phyloP scores from a whole-genome alignment of 2,113 vertebrate species.

The Gnathonemus longibarbis region DNA sequence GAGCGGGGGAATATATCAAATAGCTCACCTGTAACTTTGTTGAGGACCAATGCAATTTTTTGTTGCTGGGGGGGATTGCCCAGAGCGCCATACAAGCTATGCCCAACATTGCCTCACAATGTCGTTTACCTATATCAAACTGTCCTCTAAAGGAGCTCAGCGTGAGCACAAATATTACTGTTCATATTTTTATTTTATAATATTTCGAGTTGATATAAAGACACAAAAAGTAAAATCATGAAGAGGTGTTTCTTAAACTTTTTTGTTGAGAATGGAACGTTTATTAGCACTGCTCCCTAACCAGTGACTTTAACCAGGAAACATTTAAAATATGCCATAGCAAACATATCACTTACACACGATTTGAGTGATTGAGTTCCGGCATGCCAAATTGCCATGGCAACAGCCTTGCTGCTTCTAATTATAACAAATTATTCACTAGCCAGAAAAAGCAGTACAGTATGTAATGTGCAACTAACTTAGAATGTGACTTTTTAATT shows the following conservation, averaged over 20 bases:
- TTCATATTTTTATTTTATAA: neutral
- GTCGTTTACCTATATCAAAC: neutral
- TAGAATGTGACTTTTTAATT: neutral
- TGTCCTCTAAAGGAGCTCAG: neutral
- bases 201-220: neutral
- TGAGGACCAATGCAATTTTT: no score
- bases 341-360: neutral
- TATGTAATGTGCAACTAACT: neutral
- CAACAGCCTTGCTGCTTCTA: neutral
- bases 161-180: neutral
- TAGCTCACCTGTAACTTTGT: neutral
- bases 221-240: neutral
- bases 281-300: neutral
- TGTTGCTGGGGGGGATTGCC: no score
- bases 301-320: neutral
- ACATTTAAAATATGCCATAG: neutral
- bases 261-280: neutral
- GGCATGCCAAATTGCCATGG: neutral
- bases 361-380: neutral
- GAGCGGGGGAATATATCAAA: neutral
- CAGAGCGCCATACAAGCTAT: neutral
- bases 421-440: conserved; percentile 26
- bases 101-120: neutral
- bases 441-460: neutral
- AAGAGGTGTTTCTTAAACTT: neutral